Conservation (phyloP, 1,140 invertebrate species). For the Apis mellifera region DNA sequence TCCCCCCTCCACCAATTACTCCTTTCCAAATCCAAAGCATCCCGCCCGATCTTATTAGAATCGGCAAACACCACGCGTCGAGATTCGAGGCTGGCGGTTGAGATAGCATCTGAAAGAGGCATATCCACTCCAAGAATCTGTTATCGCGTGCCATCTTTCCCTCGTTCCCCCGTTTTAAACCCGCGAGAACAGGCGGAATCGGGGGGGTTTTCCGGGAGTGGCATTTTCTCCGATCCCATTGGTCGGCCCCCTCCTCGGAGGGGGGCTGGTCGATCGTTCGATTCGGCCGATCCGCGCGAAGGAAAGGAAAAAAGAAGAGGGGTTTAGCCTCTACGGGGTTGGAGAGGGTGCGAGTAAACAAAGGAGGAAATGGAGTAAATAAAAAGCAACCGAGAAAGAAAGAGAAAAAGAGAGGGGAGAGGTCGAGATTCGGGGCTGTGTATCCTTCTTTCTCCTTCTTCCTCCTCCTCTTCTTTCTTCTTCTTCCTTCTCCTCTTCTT, state of each 20-base stretch:
- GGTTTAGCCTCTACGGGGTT: not conserved
- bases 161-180: conserved; percentile 17
- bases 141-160: conserved; percentile 27
- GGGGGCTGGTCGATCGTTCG: conserved; percentile 53
- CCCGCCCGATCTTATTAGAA: not conserved
- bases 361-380: conserved; percentile 76
- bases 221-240: conserved; percentile 46
- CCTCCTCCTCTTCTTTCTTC: not conserved
- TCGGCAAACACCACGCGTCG: conserved; percentile 7
- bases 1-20: too few species aligned
- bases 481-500: too few species aligned
- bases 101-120: not conserved
- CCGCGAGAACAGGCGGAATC: conserved; percentile 13
- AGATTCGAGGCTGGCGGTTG: not conserved
- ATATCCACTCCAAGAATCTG: not conserved
- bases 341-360: conserved; percentile 66
- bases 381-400: conserved; percentile 67
- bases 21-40: too few species aligned
- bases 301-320: not conserved
- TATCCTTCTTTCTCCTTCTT: not conserved
- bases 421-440: conserved; percentile 39
- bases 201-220: conserved; percentile 18
- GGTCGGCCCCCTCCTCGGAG: not conserved
- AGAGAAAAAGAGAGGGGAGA: not conserved
- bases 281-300: conserved; percentile 29